Evolutionary conservation across 2,888 invertebrate genomes (phyloP), one percentile per base, ranked within the genome.

Genomic region (Drosophila hawaiiensis): DNA sequence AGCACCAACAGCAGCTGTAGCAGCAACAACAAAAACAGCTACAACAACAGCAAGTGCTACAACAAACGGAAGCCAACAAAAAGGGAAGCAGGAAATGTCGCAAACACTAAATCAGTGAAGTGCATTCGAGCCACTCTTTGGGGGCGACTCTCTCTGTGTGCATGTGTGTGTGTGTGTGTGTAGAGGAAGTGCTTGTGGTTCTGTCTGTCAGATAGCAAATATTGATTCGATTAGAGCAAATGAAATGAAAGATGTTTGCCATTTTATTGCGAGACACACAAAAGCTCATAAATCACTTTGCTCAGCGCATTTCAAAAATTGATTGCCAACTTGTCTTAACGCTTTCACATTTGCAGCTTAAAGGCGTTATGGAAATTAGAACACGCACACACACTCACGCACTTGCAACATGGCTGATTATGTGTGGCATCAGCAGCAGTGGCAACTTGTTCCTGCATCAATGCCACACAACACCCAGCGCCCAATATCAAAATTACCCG

Each of bases 71-170:
- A 79, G 65, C 69, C 72, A 76, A 72, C 78, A 73, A 85, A 84
- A 83, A 74, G 68, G 85, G 89, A 89, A 89, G 76, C 82, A 73
- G 90, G 89, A 88, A 88, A 89, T 88, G 87, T 85, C 63, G 77
- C 84, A 82, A 89, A 80, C 89, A 90, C 76, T 83, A 86, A 88
- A 88, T 88, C 86, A 85, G 80, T 89, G 78, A 85, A 90, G 86
- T 88, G 89, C 89, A 85, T 85, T 88, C 80, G 68, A 73, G 68
- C 65, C 69, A 62, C 59, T 50, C 31, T 39, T 39, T 37, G 52
- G 53, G 14, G 43, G 49, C 61, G 43, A 60, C 19, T 56, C 29
- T 47, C n/a, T 33, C 16, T 67, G 25, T 73, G 14, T 39, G 60
- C 22, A 16, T 53, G 25, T 54, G 33, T 54, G 19, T 33, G 33